These are phyloP conservation scores for Xanthia icteritia DNA, from an alignment of 2,888 invertebrate species.

Conservation along the genomic window DNA sequence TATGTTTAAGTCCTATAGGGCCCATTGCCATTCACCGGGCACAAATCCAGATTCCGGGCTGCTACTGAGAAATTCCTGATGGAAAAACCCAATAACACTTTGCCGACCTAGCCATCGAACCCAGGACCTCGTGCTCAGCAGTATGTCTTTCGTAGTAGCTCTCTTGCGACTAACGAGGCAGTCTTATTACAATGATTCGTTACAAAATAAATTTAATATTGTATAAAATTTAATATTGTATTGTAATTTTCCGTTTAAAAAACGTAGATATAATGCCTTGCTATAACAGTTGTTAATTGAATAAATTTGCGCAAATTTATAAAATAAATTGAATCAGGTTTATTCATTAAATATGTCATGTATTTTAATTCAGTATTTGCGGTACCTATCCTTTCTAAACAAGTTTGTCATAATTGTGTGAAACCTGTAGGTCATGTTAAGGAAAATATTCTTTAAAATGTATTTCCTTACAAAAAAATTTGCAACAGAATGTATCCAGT, in stretches of 20 bases:
- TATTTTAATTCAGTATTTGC: constrained; percentile 1
- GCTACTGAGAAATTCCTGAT: no score
- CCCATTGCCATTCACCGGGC: no score
- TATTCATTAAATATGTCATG: background rate
- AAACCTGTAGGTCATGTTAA: background rate
- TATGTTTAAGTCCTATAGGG: no score
- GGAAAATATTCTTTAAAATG: background rate
- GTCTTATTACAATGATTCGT: background rate
- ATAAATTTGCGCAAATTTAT: background rate
- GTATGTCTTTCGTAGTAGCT: no score
- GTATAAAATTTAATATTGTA: no score
- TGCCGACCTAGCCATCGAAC: no score
- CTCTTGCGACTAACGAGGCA: no score
- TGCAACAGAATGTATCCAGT: background rate
- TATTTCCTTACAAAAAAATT: constrained; percentile 9
- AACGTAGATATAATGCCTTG: no score
- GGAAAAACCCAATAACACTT: no score
- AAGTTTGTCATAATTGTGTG: background rate
- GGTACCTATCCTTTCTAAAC: background rate
- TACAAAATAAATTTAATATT: background rate
- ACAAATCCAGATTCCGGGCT: no score
- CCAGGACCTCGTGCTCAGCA: no score
- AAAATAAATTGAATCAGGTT: background rate
- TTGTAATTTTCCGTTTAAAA: no score
- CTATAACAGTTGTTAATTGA: background rate